These are phyloP conservation scores for Deroplatys truncata DNA, from an alignment of 2,888 invertebrate genomes.

Conservation along the genomic window DNA sequence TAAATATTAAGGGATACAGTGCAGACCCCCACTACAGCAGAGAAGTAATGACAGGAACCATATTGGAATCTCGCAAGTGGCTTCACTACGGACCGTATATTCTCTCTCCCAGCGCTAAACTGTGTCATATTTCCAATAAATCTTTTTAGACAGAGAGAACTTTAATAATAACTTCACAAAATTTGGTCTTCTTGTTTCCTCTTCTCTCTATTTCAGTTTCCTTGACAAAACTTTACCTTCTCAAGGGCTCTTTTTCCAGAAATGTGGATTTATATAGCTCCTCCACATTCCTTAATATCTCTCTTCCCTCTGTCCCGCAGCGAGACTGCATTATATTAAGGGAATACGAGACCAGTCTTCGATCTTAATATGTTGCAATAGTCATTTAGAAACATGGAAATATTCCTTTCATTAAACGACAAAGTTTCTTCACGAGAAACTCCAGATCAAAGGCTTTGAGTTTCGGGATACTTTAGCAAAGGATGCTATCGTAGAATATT, in stretches of 20 bases:
- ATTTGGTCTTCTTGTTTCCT: neutral
- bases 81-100: too few species aligned
- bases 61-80: too few species aligned
- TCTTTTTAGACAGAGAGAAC: neutral
- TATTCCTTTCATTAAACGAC: neutral
- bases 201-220: neutral
- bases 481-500: too few species aligned
- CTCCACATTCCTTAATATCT: neutral
- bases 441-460: too few species aligned
- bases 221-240: slow-evolving; percentile 11
- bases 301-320: neutral
- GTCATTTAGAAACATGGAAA: neutral
- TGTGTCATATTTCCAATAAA: slow-evolving; percentile 4
- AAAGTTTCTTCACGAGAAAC: neutral
- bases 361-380: neutral
- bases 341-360: neutral
- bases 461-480: too few species aligned
- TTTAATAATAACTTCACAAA: slow-evolving; percentile 4
- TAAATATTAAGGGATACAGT: too few species aligned
- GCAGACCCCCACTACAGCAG: too few species aligned
- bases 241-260: slow-evolving; percentile 5
- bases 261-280: slow-evolving; percentile 1
- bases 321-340: neutral
- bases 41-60: too few species aligned
- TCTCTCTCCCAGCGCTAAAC: neutral